Conservation (phyloP, 2,888 invertebrate species). For the Stratiomys singularior region DNA sequence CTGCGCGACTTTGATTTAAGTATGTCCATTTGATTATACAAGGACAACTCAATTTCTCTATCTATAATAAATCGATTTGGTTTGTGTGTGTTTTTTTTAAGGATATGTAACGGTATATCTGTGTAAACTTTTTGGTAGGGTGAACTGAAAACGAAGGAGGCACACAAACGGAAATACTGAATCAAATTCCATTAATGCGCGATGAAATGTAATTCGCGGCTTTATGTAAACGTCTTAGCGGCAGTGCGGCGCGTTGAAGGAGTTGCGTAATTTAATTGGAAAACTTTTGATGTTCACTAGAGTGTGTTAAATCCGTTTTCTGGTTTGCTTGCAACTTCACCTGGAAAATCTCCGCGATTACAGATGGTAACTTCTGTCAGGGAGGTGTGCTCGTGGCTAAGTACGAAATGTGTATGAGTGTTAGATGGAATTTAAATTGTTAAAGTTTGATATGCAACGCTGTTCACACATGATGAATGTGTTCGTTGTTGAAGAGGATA, state of each 20-base stretch:
- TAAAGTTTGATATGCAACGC: too few relatives aligned
- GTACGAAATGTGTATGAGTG: too few relatives aligned
- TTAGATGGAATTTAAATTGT: too few relatives aligned
- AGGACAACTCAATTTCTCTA: conserved; percentile 35
- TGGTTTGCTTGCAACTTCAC: conserved; percentile 21
- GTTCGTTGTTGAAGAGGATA: too few relatives aligned
- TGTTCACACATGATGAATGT: too few relatives aligned
- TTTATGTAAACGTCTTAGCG: conserved; percentile 40
- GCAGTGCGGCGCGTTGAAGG: neutral
- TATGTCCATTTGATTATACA: neutral
- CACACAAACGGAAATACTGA: neutral
- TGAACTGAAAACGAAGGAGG: neutral
- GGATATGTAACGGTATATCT: too few relatives aligned
- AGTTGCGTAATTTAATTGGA: conserved; percentile 46
- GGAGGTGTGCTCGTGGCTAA: neutral
- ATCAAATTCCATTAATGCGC: neutral
- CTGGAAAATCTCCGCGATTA: conserved; percentile 28
- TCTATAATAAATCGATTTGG: conserved; percentile 13
- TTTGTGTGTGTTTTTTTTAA: neutral
- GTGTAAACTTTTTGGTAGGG: neutral
- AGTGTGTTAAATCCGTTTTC: conserved; percentile 39
- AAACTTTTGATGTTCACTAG: conserved; percentile 39
- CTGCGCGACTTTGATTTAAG: neutral
- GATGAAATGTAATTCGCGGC: conserved; percentile 38
- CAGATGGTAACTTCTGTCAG: neutral